A percentile compares a stretch with the other conserved stretches of the same genome.
Evolutionary conservation across 2,888 invertebrate genomes (phyloP).

Genomic region (Andrena bicolor): DNA sequence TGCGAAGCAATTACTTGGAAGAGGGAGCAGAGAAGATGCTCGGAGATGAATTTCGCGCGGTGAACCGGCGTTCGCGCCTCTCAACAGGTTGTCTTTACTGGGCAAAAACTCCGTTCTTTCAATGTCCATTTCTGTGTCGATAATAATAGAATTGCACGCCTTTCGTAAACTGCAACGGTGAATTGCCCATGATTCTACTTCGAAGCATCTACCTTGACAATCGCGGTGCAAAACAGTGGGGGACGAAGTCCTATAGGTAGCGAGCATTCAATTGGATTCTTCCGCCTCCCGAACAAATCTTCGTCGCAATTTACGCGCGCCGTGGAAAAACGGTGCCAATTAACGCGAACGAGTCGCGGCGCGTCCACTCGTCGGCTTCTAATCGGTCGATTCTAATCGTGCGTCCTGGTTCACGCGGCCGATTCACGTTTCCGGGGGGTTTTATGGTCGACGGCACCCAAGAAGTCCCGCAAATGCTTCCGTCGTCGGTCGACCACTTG

Average conservation of each 20-base stretch:
- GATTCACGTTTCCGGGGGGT: constrained; percentile 22
- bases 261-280: no score
- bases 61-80: constrained; percentile 19
- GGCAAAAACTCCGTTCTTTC: constrained; percentile 59
- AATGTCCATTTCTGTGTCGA: not conserved
- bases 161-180: no score
- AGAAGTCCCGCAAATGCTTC: constrained; percentile 69
- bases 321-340: constrained; percentile 39
- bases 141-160: not conserved
- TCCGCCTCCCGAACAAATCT: not conserved
- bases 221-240: no score
- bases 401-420: not conserved
- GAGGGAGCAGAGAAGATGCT: constrained; percentile 6
- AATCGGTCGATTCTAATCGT: constrained; percentile 16
- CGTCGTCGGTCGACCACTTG: constrained; percentile 59
- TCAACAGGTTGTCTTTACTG: constrained; percentile 56
- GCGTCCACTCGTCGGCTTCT: not conserved
- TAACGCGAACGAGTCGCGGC: constrained; percentile 56
- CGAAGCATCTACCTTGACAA: no score
- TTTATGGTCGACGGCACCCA: constrained; percentile 60
- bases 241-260: no score
- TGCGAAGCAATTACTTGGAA: constrained; percentile 37
- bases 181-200: no score
- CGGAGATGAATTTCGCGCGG: constrained; percentile 45
- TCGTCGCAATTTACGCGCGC: not conserved